Evolutionary conservation across 2,888 invertebrate genomes (phyloP).

Genomic region (Theretra japonica): DNA sequence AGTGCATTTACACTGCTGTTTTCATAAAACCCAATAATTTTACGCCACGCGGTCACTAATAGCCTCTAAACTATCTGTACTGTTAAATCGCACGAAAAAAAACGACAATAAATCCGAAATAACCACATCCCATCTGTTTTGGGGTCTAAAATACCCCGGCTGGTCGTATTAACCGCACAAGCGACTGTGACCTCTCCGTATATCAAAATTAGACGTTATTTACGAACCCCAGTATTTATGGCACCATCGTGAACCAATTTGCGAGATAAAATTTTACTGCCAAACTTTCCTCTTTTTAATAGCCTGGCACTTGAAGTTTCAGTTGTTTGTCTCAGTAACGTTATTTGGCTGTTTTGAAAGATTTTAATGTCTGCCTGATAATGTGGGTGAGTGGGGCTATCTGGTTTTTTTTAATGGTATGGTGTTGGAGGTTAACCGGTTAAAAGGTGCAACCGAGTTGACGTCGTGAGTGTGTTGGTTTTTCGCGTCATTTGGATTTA

Average conservation of each 20-base stretch:
- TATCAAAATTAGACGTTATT: conserved; percentile 56
- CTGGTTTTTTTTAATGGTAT: neutral
- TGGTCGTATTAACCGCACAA: neutral
- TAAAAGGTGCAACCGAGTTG: neutral
- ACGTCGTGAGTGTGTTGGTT: too few relatives aligned
- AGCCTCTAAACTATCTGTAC: neutral
- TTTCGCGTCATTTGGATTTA: too few relatives aligned
- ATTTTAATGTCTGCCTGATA: conserved; percentile 17
- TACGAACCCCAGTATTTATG: conserved; percentile 58
- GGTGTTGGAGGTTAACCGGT: neutral
- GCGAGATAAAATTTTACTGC: conserved; percentile 49
- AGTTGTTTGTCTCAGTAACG: conserved; percentile 45
- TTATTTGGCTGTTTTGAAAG: conserved; percentile 18
- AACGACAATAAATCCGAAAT: neutral
- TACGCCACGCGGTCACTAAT: too few relatives aligned
- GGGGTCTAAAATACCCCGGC: neutral
- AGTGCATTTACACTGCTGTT: too few relatives aligned
- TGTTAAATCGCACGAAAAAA: neutral
- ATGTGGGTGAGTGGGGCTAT: neutral
- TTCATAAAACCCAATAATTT: too few relatives aligned
- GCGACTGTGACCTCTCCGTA: conserved; percentile 17
- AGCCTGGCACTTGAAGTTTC: conserved; percentile 38
- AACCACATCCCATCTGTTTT: conserved; percentile 13
- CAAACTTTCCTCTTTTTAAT: conserved; percentile 44
- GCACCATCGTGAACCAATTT: conserved; percentile 50